phyloP scores from a whole-genome alignment of 2,113 vertebrate genomes.

The Cacatua alba region DNA sequence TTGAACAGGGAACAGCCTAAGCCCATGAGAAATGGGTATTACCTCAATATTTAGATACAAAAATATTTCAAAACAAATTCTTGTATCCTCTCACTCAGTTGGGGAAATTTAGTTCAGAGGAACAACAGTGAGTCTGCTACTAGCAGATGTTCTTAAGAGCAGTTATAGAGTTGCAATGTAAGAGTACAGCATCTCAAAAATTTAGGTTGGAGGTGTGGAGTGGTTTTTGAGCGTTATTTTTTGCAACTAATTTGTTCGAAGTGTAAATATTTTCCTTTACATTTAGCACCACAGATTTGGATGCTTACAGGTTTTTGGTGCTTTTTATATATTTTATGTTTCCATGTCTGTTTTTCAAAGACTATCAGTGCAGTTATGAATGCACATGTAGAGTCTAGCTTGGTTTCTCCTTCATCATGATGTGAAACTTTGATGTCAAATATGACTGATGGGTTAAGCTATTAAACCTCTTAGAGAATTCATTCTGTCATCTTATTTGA shows the following conservation, averaged over 20 bases:
- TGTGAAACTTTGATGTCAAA: neutral
- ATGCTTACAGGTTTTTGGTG: neutral
- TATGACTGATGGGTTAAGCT: neutral
- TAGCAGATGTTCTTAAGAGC: neutral
- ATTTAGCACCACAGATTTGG: neutral
- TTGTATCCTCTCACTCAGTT: neutral
- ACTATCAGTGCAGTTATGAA: neutral
- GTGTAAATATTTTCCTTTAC: neutral
- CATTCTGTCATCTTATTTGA: neutral
- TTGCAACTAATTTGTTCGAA: neutral
- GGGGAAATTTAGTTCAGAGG: neutral
- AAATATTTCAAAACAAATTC: neutral
- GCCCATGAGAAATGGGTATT: neutral
- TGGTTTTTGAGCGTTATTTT: neutral
- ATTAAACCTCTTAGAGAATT: neutral
- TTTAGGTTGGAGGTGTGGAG: neutral
- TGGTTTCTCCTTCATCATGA: neutral
- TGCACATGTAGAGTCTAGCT: rapidly evolving
- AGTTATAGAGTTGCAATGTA: neutral
- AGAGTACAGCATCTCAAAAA: neutral
- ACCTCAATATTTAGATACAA: neutral
- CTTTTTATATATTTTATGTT: neutral
- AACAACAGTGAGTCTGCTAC: neutral
- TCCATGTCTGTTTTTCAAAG: neutral
- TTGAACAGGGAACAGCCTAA: neutral